Evolutionary conservation across 2,797 vertebrate genomes (phyloP), one percentile per base, ranked within the genome.

Genomic region (Oophaga sylvatica): DNA sequence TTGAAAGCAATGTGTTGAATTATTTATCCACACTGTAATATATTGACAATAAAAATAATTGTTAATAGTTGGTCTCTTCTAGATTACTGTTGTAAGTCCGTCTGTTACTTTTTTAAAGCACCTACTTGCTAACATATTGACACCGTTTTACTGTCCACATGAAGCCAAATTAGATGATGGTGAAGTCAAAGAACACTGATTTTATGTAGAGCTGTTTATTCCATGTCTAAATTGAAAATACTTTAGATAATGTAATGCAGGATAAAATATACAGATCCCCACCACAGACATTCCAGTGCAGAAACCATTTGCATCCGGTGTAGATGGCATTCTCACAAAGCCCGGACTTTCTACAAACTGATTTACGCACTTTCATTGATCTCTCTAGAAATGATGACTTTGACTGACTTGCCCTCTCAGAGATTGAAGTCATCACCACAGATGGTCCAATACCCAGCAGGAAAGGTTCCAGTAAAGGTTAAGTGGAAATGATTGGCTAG

Each of bases 401-500:
- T 90, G 86, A 1, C 93, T 92, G 91, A 93, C 93, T 93, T 91
- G 94, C 92, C 93, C 91, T 90, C 93, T 92, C 88, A 22, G 90
- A 91, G 90, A 92, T 85, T 83, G 91, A 90, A 90, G 90, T 80
- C 87, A n/a, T 92, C 92, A 93, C 93, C 17, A 60, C 68, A 68
- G 90, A 76, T 41, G 56, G 79, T 81, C 83, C 71, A 76, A 85
- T 88, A 85, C 90, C 93, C 92, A 93, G 91, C 71, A 89, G 91
- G 92, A 94, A 92, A 91, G 91, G 87, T 90, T 91, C 65, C 91
- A 92, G 92, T 94, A 91, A 89, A 93, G 94, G 94, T 92, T 92
- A 92, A 92, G 93, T 92, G 93, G 92, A 88, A 80, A 88, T 76
- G 79, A 93, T 92, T 86, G 88, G 91, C 92, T 92, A 90, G 88